A percentile compares a stretch with the other conserved stretches of the same genome.
phyloP scores from a whole-genome alignment of 2,113 vertebrate genomes.

The Camelus bactrianus region DNA sequence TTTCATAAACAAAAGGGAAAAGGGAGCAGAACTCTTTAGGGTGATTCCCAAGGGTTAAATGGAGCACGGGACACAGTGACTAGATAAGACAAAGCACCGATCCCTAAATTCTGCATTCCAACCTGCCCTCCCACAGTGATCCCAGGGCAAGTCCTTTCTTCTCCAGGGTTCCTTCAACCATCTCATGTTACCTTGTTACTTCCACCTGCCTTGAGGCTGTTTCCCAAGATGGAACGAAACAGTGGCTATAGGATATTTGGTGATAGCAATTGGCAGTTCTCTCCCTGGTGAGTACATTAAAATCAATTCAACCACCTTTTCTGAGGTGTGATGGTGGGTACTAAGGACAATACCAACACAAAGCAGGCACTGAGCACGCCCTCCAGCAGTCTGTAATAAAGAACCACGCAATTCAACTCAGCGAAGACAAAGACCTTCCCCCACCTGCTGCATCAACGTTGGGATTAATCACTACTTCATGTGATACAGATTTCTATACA shows the following conservation, averaged over 20 bases:
- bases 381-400: not conserved
- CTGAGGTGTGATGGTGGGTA: not conserved
- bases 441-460: not conserved
- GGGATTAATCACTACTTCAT: not conserved
- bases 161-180: not conserved
- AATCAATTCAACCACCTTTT: not conserved
- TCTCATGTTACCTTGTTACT: not conserved
- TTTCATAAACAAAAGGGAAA: constrained; percentile 6
- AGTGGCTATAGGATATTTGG: not conserved
- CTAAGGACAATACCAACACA: not conserved
- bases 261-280: not conserved
- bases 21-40: not conserved
- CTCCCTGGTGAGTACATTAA: not conserved
- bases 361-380: not conserved
- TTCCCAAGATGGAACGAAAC: not conserved
- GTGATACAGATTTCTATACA: too few relatives aligned
- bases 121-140: not conserved
- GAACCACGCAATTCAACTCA: not conserved
- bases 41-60: not conserved
- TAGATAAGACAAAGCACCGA: not conserved
- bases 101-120: not conserved
- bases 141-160: not conserved
- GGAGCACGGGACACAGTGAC: not conserved
- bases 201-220: not conserved
- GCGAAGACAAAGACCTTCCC: not conserved